A percentile compares a stretch with the other conserved stretches of the same genome.
Evolutionary conservation across 2,888 invertebrate species (phyloP).

Genomic region (Rotaria socialis): DNA sequence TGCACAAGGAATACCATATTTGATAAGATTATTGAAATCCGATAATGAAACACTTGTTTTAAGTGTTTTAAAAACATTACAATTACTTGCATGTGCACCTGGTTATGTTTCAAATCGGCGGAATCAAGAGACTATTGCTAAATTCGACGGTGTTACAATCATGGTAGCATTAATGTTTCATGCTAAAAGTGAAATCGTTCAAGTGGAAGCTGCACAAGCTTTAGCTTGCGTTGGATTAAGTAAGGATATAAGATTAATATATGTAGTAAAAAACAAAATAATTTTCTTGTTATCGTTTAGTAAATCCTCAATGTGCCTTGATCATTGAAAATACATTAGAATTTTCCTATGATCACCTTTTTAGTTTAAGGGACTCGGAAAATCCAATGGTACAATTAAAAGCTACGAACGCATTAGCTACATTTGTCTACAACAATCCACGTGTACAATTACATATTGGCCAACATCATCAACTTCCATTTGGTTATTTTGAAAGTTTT

Average conservation of each 20-base stretch:
- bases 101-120: constrained; percentile 54
- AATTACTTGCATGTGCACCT: constrained; percentile 55
- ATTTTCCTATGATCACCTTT: background rate
- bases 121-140: constrained; percentile 54
- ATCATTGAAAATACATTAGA: constrained; percentile 4
- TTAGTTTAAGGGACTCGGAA: background rate
- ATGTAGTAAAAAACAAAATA: background rate
- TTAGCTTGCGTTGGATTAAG: constrained; percentile 55
- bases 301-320: background rate
- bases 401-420: constrained; percentile 55
- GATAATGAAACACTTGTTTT: constrained; percentile 56
- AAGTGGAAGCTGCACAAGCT: constrained; percentile 57
- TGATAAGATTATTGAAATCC: constrained; percentile 53
- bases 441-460: constrained; percentile 55
- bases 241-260: constrained; percentile 48
- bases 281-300: background rate
- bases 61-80: constrained; percentile 54
- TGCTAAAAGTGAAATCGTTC: constrained; percentile 54
- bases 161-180: constrained; percentile 57
- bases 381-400: constrained; percentile 50
- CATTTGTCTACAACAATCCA: constrained; percentile 58
- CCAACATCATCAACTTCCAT: constrained; percentile 55
- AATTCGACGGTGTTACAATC: constrained; percentile 54
- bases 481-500: constrained; percentile 56
- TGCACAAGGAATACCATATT: constrained; percentile 47